Evolutionary conservation across 1,140 invertebrate genomes (phyloP), one percentile per base, ranked within the genome.

Genomic region (Ericerus pela): DNA sequence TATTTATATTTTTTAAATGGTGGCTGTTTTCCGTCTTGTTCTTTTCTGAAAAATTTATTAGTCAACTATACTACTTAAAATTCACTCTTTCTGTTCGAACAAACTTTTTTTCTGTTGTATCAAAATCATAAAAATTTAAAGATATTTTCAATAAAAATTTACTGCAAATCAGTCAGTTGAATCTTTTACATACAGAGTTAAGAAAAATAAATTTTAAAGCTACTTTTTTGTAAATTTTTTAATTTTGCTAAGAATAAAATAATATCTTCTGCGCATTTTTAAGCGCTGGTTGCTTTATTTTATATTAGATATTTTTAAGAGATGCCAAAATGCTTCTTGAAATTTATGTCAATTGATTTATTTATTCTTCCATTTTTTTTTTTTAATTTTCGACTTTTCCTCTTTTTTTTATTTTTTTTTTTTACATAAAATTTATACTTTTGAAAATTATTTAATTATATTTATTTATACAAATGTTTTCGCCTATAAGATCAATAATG

Each of bases 31-130:
- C 41, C 41, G 26, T 14, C 41, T 47, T 12, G 2, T 10, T 8
- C 22, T n/a, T n/a, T n/a, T n/a, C n/a, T n/a, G n/a, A n/a, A n/a
- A n/a, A n/a, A n/a, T n/a, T 22, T 47, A 47, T 47, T 47, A 14
- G 22, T 24, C 41, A 16, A 16, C n/a, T n/a, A n/a, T n/a, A 47
- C 41, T 47, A 47, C 41, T 47, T 47, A 47, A 47, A 47, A 22
- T 47, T 14, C 6, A 16, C 20, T 4, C 20, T 38, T 38, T 38
- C 14, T 4, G 16, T 47, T 47, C 41, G 41, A 47, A 47, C 41
- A 47, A 47, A 47, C 26, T 47, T 47, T 47, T 38, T 47, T n/a
- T n/a, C n/a, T n/a, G n/a, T n/a, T 18, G 41, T 47, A 47, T 47
- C 41, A 22, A n/a, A n/a, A n/a, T n/a, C n/a, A n/a, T n/a, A n/a